Evolutionary conservation across 2,888 invertebrate genomes (phyloP), one percentile per base, ranked within the genome.

Genomic region (Macaria notata): DNA sequence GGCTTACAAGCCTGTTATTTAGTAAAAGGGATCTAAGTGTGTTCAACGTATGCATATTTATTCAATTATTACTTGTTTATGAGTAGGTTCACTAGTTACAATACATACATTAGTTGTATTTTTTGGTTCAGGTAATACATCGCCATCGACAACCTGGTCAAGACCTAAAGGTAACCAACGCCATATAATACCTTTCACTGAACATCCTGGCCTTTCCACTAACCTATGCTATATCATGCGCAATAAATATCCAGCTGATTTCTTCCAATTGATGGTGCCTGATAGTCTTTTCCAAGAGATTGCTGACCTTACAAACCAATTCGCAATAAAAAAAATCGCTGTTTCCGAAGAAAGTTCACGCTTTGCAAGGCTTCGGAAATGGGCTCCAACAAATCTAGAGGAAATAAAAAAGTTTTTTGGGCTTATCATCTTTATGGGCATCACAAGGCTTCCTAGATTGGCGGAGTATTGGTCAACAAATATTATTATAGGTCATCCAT

Each of bases 351-450:
- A 57, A 49, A 42, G 62, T 57, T 48, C 56, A 36, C 36, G 52
- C 9, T 19, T 8, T 51, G 64, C 66, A 45, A 31, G 63, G 1
- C 52, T 64, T 58, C 57, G 56, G 4, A 19, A 39, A 7, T 76
- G 72, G 73, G 29, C 49, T 31, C 59, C 61, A 43, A 74, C 71
- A 31, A 65, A 68, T 56, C 4, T 59, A 39, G 31, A 30, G n/a
- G 70, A 73, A 56, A 72, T 75, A 7, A 72, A 72, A 65, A 46
- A 54, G 7, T 69, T 71, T 58, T 70, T 76, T 56, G 68, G 69
- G 1, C 59, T 76, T 4, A 61, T 73, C 51, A 49, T 78, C 51
- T 75, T 63, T 49, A 76, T 76, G 72, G 73, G 72, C 36, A 44
- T 78, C 47, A 67, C 69, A 43, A 68, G 64, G 54, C 61, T 73